A percentile compares a stretch with the other conserved stretches of the same genome.
phyloP scores from a whole-genome alignment of 1,140 invertebrate genomes.

The Bombus breviceps region DNA sequence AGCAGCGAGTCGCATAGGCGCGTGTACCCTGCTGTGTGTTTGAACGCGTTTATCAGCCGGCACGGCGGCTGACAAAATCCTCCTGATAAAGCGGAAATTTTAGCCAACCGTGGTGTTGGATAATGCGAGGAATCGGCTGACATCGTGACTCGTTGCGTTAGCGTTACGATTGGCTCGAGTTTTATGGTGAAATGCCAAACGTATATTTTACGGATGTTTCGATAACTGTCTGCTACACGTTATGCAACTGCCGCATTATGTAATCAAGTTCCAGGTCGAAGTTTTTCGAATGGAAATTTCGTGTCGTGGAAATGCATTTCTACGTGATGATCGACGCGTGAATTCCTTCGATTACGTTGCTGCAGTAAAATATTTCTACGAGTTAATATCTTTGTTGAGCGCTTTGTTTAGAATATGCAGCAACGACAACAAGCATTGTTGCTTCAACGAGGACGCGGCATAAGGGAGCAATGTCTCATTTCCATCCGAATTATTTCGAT shows the following conservation, averaged over 20 bases:
- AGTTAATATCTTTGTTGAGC: too few species aligned
- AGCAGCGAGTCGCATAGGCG: conserved; percentile 23
- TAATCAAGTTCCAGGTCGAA: not conserved
- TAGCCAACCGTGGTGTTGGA: not conserved
- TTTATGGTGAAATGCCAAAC: not conserved
- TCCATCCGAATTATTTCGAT: not conserved
- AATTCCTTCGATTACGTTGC: too few species aligned
- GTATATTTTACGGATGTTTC: not conserved
- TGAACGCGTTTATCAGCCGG: conserved; percentile 19
- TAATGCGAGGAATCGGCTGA: not conserved
- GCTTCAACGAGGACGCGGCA: too few species aligned
- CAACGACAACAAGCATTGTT: too few species aligned
- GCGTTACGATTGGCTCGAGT: conserved; percentile 23
- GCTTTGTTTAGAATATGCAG: too few species aligned
- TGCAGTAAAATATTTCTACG: too few species aligned
- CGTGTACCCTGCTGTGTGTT: not conserved
- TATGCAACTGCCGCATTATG: too few species aligned
- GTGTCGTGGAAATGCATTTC: too few species aligned
- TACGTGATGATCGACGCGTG: too few species aligned
- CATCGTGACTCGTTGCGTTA: not conserved
- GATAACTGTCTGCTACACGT: conserved; percentile 1
- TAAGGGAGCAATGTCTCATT: too few species aligned
- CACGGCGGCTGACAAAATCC: not conserved
- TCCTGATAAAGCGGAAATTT: not conserved
- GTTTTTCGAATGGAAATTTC: too few species aligned